Percentiles rank a stretch among this genome's conserved stretches.
phyloP scores from a whole-genome alignment of 2,888 invertebrate species.

The Ellobium chinense region DNA sequence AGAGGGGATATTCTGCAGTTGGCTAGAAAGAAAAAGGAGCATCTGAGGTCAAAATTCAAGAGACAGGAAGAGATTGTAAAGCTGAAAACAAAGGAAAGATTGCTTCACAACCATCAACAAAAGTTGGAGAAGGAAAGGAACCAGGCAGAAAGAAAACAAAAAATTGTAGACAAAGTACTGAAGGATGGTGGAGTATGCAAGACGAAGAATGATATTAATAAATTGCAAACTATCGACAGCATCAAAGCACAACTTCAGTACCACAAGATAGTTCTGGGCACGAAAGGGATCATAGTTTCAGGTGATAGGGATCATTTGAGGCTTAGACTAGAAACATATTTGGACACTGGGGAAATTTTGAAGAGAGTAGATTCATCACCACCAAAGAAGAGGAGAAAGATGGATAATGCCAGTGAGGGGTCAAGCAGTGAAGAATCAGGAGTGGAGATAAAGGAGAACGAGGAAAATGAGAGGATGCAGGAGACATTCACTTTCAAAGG shows the following conservation, averaged over 20 bases:
- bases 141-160: background rate
- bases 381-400: background rate
- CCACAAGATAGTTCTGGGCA: background rate
- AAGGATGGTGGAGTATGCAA: background rate
- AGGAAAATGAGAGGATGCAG: background rate
- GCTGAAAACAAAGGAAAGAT: background rate
- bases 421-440: background rate
- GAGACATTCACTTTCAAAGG: background rate
- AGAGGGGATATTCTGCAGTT: background rate
- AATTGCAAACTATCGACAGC: background rate
- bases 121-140: background rate
- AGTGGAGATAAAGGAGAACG: background rate
- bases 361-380: background rate
- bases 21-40: background rate
- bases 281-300: background rate
- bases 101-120: background rate
- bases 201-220: background rate
- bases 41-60: background rate
- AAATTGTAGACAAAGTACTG: background rate
- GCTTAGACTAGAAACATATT: background rate
- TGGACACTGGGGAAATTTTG: background rate
- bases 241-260: background rate
- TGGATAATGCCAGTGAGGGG: background rate
- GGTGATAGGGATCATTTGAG: background rate
- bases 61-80: slow-evolving; percentile 2